phyloP scores from a whole-genome alignment of 2,113 vertebrate genomes.

The Gadus macrocephalus region DNA sequence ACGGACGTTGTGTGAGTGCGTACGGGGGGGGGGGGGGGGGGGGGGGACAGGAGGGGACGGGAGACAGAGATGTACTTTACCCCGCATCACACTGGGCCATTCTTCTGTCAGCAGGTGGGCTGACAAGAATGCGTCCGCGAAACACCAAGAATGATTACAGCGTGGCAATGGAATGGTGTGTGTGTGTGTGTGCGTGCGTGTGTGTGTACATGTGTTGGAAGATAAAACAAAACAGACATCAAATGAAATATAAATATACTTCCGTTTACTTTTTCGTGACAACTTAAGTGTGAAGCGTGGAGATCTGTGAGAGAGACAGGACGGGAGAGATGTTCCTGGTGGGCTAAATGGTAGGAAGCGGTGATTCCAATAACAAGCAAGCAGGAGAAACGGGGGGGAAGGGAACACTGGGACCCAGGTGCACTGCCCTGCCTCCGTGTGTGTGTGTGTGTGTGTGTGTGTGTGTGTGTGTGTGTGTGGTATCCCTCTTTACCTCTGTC shows the following conservation, averaged over 20 bases:
- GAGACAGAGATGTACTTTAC: constrained; percentile 4
- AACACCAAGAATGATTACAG: constrained; percentile 28
- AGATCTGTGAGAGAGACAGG: constrained; percentile 1
- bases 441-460: neutral
- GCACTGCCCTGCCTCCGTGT: constrained; percentile 16
- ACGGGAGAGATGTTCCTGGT: too few species aligned
- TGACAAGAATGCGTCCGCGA: constrained; percentile 49
- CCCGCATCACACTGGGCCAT: constrained; percentile 29
- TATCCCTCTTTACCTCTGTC: neutral
- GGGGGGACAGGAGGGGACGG: constrained; percentile 10
- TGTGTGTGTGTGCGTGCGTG: neutral
- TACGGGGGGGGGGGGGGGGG: neutral
- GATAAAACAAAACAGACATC: too few species aligned
- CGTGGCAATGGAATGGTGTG: constrained; percentile 24
- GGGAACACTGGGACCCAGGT: constrained; percentile 17
- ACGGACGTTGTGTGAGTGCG: too few species aligned
- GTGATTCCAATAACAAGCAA: constrained; percentile 10
- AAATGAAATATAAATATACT: too few species aligned
- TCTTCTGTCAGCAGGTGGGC: constrained; percentile 40
- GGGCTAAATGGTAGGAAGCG: neutral
- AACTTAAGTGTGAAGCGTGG: neutral
- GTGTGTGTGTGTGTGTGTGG: constrained; percentile 1
- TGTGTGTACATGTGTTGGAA: neutral
- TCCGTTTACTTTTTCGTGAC: too few species aligned
- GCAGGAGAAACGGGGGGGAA: neutral